These are phyloP conservation scores for Petrocephalus sullivani DNA, from an alignment of 2,797 vertebrate species.

Conservation along the genomic window DNA sequence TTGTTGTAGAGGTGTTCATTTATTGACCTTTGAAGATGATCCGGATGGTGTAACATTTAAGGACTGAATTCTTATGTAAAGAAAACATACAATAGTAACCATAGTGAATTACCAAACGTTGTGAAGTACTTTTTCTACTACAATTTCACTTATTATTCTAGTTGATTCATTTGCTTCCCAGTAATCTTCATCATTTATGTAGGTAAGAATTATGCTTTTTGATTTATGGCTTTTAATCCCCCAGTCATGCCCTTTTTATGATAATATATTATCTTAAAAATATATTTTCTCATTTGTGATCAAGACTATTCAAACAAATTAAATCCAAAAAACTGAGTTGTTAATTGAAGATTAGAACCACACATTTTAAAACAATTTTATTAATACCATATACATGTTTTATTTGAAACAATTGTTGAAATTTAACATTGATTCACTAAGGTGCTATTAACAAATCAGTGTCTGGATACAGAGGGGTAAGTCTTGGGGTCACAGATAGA, in stretches of 20 bases:
- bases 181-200: background rate
- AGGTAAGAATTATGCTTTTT: background rate
- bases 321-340: background rate
- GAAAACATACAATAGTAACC: background rate
- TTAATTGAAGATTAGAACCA: background rate
- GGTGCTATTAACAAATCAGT: conserved; percentile 44
- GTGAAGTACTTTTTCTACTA: too few relatives aligned
- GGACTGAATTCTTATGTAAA: background rate
- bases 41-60: background rate
- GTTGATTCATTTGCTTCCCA: background rate
- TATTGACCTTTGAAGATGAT: background rate
- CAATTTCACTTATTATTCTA: background rate
- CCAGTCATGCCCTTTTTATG: background rate
- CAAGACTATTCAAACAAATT: background rate
- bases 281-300: background rate
- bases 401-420: conserved; percentile 43
- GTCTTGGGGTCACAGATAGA: conserved; percentile 42
- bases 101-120: too few relatives aligned
- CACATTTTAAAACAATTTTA: conserved; percentile 48
- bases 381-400: conserved; percentile 54
- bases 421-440: conserved; percentile 53
- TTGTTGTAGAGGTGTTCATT: background rate
- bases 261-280: background rate
- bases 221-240: background rate
- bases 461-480: conserved; percentile 16